These are phyloP conservation scores for Psammodynastes pulverulentus DNA, from an alignment of 2,113 vertebrate species.

Conservation along the genomic window DNA sequence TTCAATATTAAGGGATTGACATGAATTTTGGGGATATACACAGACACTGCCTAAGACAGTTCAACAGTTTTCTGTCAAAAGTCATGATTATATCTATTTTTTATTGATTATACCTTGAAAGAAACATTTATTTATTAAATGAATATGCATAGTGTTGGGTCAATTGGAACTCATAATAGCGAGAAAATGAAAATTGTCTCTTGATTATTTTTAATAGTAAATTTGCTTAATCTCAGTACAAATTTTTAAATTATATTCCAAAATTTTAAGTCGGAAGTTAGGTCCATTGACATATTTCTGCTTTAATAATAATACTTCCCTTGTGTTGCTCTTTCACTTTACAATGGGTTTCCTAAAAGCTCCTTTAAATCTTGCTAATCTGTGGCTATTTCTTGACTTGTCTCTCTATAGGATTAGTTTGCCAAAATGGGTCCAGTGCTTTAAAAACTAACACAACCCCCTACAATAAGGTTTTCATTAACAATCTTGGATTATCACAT, in stretches of 20 bases:
- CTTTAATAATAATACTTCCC: slow-evolving; percentile 12
- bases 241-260: not conserved
- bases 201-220: not conserved
- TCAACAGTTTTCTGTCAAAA: not conserved
- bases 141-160: not conserved
- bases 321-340: not conserved
- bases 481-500: slow-evolving; percentile 4
- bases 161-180: not conserved
- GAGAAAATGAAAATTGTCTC: not conserved
- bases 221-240: not conserved
- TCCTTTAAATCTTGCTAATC: slow-evolving; percentile 14
- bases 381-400: not conserved
- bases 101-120: not conserved
- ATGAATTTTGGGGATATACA: not conserved
- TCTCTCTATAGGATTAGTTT: not conserved
- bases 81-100: not conserved
- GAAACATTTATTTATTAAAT: not conserved
- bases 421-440: not conserved
- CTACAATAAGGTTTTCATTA: not conserved
- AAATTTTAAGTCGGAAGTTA: not conserved
- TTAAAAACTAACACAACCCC: not conserved
- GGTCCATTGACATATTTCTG: not conserved
- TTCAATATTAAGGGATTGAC: not conserved
- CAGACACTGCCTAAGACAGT: not conserved
- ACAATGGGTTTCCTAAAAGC: not conserved